These are phyloP conservation scores for Desmophyllum pertusum DNA, from an alignment of 92 coral and sea anemone species.

Conservation along the genomic window DNA sequence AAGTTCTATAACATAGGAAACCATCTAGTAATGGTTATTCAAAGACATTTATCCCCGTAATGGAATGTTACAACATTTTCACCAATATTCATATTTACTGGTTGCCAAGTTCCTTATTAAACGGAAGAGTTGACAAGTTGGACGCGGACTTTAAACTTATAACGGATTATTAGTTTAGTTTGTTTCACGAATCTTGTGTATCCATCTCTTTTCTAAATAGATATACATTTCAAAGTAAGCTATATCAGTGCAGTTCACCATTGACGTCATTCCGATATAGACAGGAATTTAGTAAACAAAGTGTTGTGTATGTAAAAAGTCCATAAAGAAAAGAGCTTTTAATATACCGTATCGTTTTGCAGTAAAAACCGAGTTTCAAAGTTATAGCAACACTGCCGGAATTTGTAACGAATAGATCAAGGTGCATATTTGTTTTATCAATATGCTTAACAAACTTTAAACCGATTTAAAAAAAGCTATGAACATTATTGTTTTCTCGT, in stretches of 20 bases:
- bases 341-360: not conserved
- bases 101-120: not conserved
- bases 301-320: not conserved
- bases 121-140: not conserved
- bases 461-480: no score
- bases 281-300: constrained; percentile 4
- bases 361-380: not conserved
- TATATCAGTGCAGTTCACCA: not conserved
- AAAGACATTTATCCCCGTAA: not conserved
- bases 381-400: no score
- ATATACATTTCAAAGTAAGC: not conserved
- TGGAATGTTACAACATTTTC: not conserved
- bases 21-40: not conserved
- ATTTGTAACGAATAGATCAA: no score
- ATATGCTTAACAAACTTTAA: no score
- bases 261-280: not conserved
- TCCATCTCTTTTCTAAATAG: not conserved
- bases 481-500: no score
- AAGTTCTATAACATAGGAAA: not conserved
- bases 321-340: not conserved
- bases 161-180: no score
- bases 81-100: not conserved
- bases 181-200: not conserved
- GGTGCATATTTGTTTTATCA: no score
- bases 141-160: not conserved